These are phyloP conservation scores for Heterochromis multidens DNA, from an alignment of 2,113 vertebrate species.

Conservation along the genomic window DNA sequence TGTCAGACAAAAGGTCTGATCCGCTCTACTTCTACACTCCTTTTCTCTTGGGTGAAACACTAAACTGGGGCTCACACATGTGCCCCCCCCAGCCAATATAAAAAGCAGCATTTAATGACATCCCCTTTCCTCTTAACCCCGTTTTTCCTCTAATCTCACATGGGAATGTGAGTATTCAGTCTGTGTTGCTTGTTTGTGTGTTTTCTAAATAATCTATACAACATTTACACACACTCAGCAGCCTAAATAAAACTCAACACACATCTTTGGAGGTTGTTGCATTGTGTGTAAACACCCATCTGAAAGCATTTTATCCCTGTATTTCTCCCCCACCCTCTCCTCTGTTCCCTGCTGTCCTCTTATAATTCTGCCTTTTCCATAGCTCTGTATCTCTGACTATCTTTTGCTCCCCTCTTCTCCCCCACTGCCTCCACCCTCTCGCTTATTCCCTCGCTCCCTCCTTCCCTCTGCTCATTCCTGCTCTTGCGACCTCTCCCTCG, in stretches of 20 bases:
- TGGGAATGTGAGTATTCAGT: not conserved
- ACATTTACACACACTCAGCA: constrained; percentile 11
- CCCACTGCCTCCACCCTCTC: constrained; percentile 46
- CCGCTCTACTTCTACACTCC: constrained; percentile 11
- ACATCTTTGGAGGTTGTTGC: constrained; percentile 28
- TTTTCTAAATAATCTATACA: constrained; percentile 9
- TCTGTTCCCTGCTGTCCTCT: constrained; percentile 14
- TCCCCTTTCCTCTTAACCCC: constrained; percentile 32
- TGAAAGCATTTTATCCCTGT: constrained; percentile 42
- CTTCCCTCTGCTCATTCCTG: constrained; percentile 55
- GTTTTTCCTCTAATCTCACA: constrained; percentile 19
- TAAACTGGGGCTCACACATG: constrained; percentile 51
- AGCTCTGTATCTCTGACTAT: constrained; percentile 41
- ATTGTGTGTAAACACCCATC: constrained; percentile 54
- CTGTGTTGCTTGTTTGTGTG: not conserved
- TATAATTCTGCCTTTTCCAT: constrained; percentile 27
- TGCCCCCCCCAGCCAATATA: not conserved
- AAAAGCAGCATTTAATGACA: constrained; percentile 41
- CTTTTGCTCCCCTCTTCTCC: constrained; percentile 31
- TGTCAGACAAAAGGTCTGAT: constrained; percentile 59
- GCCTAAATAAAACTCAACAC: constrained; percentile 10
- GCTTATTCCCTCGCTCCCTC: constrained; percentile 31
- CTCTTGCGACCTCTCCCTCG: constrained; percentile 26
- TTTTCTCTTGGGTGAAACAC: constrained; percentile 56
- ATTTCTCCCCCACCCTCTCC: constrained; percentile 33